Evolutionary conservation across 2,113 vertebrate species (phyloP), one percentile per base, ranked within the genome.

Genomic region (Pelodiscus sinensis): DNA sequence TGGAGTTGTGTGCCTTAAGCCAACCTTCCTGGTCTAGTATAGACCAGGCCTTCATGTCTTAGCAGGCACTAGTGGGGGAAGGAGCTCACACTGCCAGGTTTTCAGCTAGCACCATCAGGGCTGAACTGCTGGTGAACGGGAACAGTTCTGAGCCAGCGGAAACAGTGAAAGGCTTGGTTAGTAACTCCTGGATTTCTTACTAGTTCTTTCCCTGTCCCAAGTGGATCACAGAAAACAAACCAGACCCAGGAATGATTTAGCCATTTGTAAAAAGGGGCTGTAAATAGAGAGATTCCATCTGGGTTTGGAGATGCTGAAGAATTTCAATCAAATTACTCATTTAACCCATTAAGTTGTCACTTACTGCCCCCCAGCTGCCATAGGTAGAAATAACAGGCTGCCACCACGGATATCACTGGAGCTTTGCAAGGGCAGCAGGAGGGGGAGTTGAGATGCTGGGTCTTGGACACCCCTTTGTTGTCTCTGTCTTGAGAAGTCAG

Each of bases 321-420:
- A 60, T 80, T 87, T 84, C 85, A 95, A 92, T 94, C 77, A 88
- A 91, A 38, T 92, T 91, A 82, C 31, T 89, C 71, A 38, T 10
- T 2, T 10, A 84, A 21, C 50, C 85, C 31, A 71, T 90, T 96
- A 38, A 14, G 38, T 91, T 97, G 94, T 97, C 88, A 81, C 31
- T 86, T 92, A 77, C 93, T 94, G 96, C 97, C 98, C 98, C 96
- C 98, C 97, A 86, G 95, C 96, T 98, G 92, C 55, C 25, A 25
- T 85, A 75, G 71, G 51, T 29, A 85, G 90, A 91, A 71, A 96
- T 54, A 52, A 92, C 94, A 96, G 78, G 27, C 79, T 85, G 68
- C 16, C 71, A 4, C 25, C 55, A 79, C 68, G 24, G 62, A 62
- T 24, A 55, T 56, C 85, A 51, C 80, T 50, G 44, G n/a, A 0